Percentiles rank a stretch among this genome's conserved stretches.
phyloP scores from a whole-genome alignment of 2,113 vertebrate species.

The Onychostoma macrolepis region DNA sequence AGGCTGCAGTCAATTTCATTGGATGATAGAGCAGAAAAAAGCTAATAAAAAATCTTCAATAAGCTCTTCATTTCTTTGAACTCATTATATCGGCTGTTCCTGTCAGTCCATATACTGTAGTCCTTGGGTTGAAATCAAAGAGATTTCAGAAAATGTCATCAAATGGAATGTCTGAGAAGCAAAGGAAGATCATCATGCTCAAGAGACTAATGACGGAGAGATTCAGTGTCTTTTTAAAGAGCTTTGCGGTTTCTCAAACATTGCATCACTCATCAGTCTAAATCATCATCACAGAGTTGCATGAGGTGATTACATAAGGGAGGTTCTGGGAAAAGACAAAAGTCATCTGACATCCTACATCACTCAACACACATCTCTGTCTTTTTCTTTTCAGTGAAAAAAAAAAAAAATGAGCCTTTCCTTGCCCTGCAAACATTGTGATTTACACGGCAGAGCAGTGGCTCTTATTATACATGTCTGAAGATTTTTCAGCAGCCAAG shows the following conservation, averaged over 20 bases:
- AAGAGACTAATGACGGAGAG: constrained; percentile 47
- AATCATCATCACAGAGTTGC: constrained; percentile 31
- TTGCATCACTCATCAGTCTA: constrained; percentile 65
- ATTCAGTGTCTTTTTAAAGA: constrained; percentile 58
- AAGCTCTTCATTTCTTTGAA: constrained; percentile 23
- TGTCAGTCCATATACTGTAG: constrained; percentile 10
- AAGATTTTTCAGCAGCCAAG: neutral
- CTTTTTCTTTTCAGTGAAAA: constrained; percentile 12
- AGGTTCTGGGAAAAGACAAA: constrained; percentile 9
- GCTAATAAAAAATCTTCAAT: neutral
- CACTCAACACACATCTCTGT: neutral
- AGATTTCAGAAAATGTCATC: constrained; percentile 65
- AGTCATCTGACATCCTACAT: constrained; percentile 1
- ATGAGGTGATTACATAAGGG: neutral
- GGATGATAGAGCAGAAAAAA: neutral
- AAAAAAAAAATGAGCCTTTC: neutral
- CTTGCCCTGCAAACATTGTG: neutral
- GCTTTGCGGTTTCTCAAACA: constrained; percentile 57
- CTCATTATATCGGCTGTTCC: constrained; percentile 5
- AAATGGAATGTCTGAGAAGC: constrained; percentile 54
- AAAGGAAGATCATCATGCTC: constrained; percentile 37
- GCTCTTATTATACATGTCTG: neutral
- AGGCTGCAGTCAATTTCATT: neutral
- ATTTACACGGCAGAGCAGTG: neutral
- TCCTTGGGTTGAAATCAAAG: constrained; percentile 31